Percentiles rank a stretch among this genome's conserved stretches.
Evolutionary conservation across 53 echinoderm and acorn worm genomes (phyloP).

Genomic region (Henricia sp.): DNA sequence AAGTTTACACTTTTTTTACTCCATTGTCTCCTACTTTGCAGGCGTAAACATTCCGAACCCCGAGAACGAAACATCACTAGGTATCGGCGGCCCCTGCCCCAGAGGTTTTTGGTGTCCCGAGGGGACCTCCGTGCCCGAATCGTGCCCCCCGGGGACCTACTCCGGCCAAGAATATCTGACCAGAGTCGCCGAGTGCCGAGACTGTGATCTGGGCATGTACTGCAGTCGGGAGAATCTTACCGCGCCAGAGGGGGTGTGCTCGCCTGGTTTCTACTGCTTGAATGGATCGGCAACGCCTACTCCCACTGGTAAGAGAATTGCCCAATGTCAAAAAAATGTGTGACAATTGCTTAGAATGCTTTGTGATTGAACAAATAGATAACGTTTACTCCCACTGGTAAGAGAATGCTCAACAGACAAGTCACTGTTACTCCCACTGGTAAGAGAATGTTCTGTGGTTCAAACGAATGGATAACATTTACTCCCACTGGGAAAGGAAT

Average conservation of each 20-base stretch:
- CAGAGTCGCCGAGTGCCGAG: slow-evolving; percentile 56
- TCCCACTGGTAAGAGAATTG: slow-evolving; percentile 79
- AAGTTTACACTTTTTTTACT: background rate
- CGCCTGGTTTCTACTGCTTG: slow-evolving; percentile 89
- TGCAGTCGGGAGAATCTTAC: slow-evolving; percentile 90
- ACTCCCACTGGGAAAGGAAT: slow-evolving; percentile 60
- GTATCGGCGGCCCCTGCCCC: slow-evolving; percentile 96
- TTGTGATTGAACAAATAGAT: slow-evolving; percentile 73
- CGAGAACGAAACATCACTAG: slow-evolving; percentile 79
- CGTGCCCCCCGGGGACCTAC: slow-evolving; percentile 93
- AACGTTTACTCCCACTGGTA: slow-evolving; percentile 90
- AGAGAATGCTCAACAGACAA: slow-evolving; percentile 14
- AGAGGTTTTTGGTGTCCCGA: slow-evolving; percentile 85
- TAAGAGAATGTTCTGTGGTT: slow-evolving; percentile 34
- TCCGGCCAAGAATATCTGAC: slow-evolving; percentile 72
- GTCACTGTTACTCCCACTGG: background rate
- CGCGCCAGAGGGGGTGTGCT: slow-evolving; percentile 84
- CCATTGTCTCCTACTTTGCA: slow-evolving; percentile 13
- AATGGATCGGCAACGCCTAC: slow-evolving; percentile 84
- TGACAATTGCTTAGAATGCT: background rate
- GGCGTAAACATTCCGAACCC: slow-evolving; percentile 93
- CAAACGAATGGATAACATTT: slow-evolving; percentile 74
- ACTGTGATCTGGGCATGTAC: slow-evolving; percentile 86
- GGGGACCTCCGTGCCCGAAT: slow-evolving; percentile 74
- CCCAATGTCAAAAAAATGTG: background rate